Percentiles rank a stretch among this genome's conserved stretches.
phyloP scores from a whole-genome alignment of 2,888 invertebrate species.

The Drosophila pseudotakahashii region DNA sequence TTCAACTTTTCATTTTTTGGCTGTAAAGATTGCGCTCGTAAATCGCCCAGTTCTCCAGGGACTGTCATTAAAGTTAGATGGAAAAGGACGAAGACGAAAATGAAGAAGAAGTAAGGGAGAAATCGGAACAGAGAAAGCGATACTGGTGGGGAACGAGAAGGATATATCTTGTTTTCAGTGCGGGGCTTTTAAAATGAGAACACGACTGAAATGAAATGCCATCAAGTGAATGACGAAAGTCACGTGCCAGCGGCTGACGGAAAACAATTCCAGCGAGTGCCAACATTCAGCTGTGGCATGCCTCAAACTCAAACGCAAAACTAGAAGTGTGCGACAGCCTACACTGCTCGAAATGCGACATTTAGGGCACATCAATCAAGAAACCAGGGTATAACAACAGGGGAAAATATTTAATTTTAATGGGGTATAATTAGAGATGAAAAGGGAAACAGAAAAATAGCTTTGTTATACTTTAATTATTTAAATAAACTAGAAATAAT shows the following conservation, averaged over 20 bases:
- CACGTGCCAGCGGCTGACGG: slow-evolving; percentile 44
- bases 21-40: slow-evolving; percentile 48
- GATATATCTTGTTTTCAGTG: slow-evolving; percentile 15
- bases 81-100: neutral
- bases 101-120: neutral
- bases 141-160: slow-evolving; percentile 1
- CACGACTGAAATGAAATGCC: slow-evolving; percentile 44
- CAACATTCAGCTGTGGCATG: slow-evolving; percentile 49
- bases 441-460: neutral
- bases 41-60: slow-evolving; percentile 37
- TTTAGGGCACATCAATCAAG: neutral
- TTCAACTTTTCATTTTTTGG: slow-evolving; percentile 34
- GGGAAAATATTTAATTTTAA: neutral
- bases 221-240: slow-evolving; percentile 47
- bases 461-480: no score
- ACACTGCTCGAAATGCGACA: slow-evolving; percentile 2
- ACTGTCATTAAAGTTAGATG: slow-evolving; percentile 33
- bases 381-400: neutral
- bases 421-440: no score
- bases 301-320: slow-evolving; percentile 20
- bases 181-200: slow-evolving; percentile 32
- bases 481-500: no score
- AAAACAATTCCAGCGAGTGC: slow-evolving; percentile 50
- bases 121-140: slow-evolving; percentile 2
- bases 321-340: slow-evolving; percentile 21